Base-by-base conservation (phyloP, 2,888 invertebrate genomes). In the Protodeltote pygarga region DNA sequence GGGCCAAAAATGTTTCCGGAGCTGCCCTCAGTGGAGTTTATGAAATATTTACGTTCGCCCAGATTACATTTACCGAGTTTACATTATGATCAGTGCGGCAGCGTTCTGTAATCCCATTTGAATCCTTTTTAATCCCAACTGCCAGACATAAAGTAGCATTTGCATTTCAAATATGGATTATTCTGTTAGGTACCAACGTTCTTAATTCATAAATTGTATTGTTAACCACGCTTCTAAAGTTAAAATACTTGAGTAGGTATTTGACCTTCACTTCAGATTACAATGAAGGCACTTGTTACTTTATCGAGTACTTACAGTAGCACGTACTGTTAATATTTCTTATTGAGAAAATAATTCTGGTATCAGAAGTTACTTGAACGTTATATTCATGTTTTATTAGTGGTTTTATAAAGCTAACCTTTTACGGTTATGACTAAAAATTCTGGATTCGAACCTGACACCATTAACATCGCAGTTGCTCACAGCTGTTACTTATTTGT, bases 111-210 rank as follows among this genome's bases (percentile, higher is more conserved):
- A 76, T 73, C 62, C 59, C 31, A 48, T 45, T 58, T 47, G 48
- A 77, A 72, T 72, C 73, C 74, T 71, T 75, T 77, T 73, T 75
- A 78, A 79, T 77, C 77, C 65, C 60, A 66, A 62, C 55, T 57
- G 42, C 48, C 61, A 50, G 33, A 61, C 53, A 40, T 57, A 57
- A 73, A 64, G 55, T 47, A 49, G 42, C 44, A 70, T 73, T 71
- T 68, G 65, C 62, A 72, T 72, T 73, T 71, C 59, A 65, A 73
- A 71, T 71, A 58, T 58, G 70, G 68, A 71, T 71, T 66, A 69
- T 38, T 38, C 53, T 55, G 53, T 68, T 61, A n/a, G n/a, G n/a
- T n/a, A 67, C 48, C 48, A 51, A 50, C 55, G 46, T 51, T 16
- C 45, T 50, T 64, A 54, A 58, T 54, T 58, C 33, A 39, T 38